Evolutionary conservation across 1,140 invertebrate genomes (phyloP).

Genomic region (Melitaea cinxia): DNA sequence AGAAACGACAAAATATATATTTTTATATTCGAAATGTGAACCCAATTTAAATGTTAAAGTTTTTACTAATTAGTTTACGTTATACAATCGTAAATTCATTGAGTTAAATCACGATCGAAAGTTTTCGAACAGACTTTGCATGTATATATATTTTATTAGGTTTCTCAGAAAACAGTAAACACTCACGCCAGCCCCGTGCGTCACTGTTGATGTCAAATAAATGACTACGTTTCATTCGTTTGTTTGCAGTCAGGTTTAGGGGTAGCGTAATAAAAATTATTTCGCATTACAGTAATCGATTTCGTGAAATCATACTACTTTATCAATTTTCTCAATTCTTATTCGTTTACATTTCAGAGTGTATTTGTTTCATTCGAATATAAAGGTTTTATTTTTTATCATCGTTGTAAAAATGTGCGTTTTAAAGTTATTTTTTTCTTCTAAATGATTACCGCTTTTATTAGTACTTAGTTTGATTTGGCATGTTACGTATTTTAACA

Average conservation of each 20-base stretch:
- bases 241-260: constrained; percentile 17
- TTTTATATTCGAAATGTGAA: not conserved
- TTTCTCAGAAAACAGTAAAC: constrained; percentile 26
- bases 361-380: no score
- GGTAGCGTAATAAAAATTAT: not conserved
- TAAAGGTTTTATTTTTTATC: no score
- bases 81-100: not conserved
- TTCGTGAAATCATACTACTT: not conserved
- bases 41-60: not conserved
- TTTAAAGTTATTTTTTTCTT: no score
- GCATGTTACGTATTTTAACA: no score
- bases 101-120: not conserved
- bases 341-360: no score
- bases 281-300: not conserved
- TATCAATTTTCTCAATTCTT: no score
- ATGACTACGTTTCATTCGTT: constrained; percentile 10
- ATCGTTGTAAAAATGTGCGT: no score
- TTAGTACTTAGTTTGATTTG: no score
- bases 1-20: no score
- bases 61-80: not conserved
- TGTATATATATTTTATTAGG: constrained; percentile 7
- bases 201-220: constrained; percentile 27
- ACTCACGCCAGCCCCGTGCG: constrained; percentile 17
- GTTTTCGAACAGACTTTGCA: not conserved
- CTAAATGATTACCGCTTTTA: no score